Percentiles rank a stretch among this genome's conserved stretches.
phyloP scores from a whole-genome alignment of 92 coral and sea anemone species.

The Plumapathes pennacea region DNA sequence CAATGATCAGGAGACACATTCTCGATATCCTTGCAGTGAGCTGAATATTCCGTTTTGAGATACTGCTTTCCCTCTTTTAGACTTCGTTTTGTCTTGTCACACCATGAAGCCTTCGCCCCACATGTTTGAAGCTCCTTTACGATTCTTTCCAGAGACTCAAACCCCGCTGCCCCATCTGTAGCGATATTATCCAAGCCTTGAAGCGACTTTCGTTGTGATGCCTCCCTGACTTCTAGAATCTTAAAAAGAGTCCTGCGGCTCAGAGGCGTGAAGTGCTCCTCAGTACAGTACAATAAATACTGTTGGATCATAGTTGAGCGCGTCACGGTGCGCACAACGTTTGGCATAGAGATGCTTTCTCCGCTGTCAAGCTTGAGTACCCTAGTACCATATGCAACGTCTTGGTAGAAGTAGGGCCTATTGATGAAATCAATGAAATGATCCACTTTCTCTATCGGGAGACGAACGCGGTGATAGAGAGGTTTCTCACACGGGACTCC shows the following conservation, averaged over 20 bases:
- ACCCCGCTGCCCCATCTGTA: conserved; percentile 67
- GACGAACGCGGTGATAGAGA: conserved; percentile 30
- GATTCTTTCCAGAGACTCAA: conserved; percentile 39
- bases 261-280: conserved; percentile 42
- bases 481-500: conserved; percentile 32
- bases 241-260: conserved; percentile 34
- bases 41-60: conserved; percentile 29
- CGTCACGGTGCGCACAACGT: conserved; percentile 58
- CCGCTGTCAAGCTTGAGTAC: conserved; percentile 42
- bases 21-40: conserved; percentile 33
- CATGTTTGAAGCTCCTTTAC: conserved; percentile 17
- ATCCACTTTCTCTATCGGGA: conserved; percentile 34
- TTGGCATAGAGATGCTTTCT: conserved; percentile 44
- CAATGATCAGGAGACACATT: conserved; percentile 50
- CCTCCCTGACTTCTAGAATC: conserved; percentile 56
- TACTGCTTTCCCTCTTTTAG: conserved; percentile 35
- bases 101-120: conserved; percentile 21
- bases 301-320: conserved; percentile 52
- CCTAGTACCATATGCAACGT: conserved; percentile 57
- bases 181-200: conserved; percentile 67
- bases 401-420: conserved; percentile 50
- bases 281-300: conserved; percentile 45
- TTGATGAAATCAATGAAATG: conserved; percentile 45
- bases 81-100: not conserved
- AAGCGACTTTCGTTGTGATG: conserved; percentile 52